A percentile compares a stretch with the other conserved stretches of the same genome.
phyloP scores from a whole-genome alignment of 2,797 vertebrate genomes.

The Ciconia nigra region DNA sequence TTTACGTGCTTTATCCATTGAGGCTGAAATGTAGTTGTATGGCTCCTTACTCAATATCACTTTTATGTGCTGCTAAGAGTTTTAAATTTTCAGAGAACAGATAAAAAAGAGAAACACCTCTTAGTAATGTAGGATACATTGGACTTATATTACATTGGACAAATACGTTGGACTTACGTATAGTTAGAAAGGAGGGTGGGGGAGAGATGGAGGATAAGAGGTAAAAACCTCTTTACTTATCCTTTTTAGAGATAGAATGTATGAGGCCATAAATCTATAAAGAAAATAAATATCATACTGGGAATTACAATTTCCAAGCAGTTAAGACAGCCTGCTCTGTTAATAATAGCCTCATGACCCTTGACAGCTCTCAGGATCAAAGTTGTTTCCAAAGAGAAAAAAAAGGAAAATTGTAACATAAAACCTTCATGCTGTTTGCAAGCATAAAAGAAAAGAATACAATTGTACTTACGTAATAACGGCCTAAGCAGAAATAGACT shows the following conservation, averaged over 20 bases:
- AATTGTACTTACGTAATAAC: neutral
- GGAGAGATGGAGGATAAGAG: neutral
- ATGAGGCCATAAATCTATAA: neutral
- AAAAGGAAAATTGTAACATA: neutral
- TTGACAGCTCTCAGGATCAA: neutral
- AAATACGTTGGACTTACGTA: neutral
- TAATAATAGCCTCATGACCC: neutral
- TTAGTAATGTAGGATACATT: neutral
- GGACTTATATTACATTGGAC: too few species aligned
- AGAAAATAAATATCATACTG: neutral
- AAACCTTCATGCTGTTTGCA: neutral
- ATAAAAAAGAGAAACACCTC: neutral
- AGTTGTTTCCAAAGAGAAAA: neutral
- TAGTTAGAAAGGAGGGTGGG: neutral
- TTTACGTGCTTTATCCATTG: neutral
- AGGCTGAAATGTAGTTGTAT: neutral
- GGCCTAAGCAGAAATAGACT: neutral
- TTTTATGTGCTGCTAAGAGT: neutral
- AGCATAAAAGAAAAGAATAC: neutral
- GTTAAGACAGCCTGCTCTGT: neutral
- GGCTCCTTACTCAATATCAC: neutral
- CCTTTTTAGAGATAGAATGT: neutral
- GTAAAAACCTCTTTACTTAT: neutral
- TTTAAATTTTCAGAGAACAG: neutral
- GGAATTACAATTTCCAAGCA: neutral